A percentile compares a stretch with the other conserved stretches of the same genome.
Evolutionary conservation across 2,113 vertebrate species (phyloP).

Genomic region (Neoarius graeffei): DNA sequence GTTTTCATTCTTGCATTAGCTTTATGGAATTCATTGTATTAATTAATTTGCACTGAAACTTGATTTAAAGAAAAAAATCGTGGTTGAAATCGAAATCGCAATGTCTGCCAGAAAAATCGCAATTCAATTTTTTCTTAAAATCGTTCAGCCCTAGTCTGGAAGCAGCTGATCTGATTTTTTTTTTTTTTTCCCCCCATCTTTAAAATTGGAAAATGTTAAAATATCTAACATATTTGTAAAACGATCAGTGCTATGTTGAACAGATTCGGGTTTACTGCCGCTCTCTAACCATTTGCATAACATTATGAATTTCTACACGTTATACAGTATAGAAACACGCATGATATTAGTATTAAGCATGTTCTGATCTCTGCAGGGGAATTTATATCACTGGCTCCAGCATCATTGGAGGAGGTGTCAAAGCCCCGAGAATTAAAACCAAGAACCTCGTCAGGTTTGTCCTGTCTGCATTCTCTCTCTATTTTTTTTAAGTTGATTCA

Average conservation of each 20-base stretch:
- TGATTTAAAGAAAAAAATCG: too few relatives aligned
- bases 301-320: neutral
- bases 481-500: neutral
- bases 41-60: too few relatives aligned
- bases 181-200: neutral
- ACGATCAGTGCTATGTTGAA: neutral
- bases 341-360: neutral
- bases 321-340: neutral
- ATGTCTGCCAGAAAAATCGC: too few relatives aligned
- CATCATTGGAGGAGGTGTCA: constrained; percentile 96
- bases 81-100: too few relatives aligned
- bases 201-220: neutral
- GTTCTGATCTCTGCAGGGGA: constrained; percentile 75
- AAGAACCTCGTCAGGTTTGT: constrained; percentile 96
- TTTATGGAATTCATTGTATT: too few relatives aligned
- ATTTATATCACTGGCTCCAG: constrained; percentile 98
- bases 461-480: neutral
- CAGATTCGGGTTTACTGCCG: neutral
- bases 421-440: constrained; percentile 96
- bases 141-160: too few relatives aligned
- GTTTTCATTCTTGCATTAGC: too few relatives aligned
- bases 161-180: neutral
- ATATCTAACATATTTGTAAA: too few relatives aligned
- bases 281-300: neutral
- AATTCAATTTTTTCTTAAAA: too few relatives aligned